phyloP scores from a whole-genome alignment of 2,888 invertebrate genomes.

The Temnothorax rugatulus region DNA sequence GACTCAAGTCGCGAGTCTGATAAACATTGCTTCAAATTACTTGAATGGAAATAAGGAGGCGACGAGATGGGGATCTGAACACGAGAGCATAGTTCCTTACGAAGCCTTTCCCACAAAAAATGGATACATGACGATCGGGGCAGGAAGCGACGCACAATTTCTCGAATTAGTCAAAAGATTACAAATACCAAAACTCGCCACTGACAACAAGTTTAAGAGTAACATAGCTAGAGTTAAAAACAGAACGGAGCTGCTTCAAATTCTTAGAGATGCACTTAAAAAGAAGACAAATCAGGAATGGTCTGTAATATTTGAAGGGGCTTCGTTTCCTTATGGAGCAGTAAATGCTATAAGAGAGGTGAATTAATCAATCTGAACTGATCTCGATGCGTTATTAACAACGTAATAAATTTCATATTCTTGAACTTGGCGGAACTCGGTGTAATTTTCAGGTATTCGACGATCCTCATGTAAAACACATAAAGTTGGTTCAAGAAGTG shows the following conservation, averaged over 20 bases:
- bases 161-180: constrained; percentile 90
- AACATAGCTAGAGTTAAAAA: constrained; percentile 93
- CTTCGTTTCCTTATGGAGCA: constrained; percentile 95
- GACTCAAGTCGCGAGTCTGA: constrained; percentile 95
- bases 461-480: constrained; percentile 93
- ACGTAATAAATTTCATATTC: neutral
- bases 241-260: constrained; percentile 89
- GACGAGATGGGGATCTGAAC: constrained; percentile 95
- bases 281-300: constrained; percentile 92
- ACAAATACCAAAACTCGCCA: constrained; percentile 88
- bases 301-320: constrained; percentile 90
- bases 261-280: constrained; percentile 89
- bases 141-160: constrained; percentile 95
- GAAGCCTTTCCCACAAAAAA: constrained; percentile 95
- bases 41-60: constrained; percentile 94
- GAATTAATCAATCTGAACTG: constrained; percentile 53
- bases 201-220: constrained; percentile 89
- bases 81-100: constrained; percentile 98
- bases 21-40: constrained; percentile 96
- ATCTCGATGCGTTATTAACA: neutral
- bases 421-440: constrained; percentile 18
- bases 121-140: constrained; percentile 94
- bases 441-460: constrained; percentile 89
- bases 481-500: constrained; percentile 91
- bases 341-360: constrained; percentile 94